Base-by-base conservation (phyloP, 2,797 vertebrate species). In the Falco columbarius region DNA sequence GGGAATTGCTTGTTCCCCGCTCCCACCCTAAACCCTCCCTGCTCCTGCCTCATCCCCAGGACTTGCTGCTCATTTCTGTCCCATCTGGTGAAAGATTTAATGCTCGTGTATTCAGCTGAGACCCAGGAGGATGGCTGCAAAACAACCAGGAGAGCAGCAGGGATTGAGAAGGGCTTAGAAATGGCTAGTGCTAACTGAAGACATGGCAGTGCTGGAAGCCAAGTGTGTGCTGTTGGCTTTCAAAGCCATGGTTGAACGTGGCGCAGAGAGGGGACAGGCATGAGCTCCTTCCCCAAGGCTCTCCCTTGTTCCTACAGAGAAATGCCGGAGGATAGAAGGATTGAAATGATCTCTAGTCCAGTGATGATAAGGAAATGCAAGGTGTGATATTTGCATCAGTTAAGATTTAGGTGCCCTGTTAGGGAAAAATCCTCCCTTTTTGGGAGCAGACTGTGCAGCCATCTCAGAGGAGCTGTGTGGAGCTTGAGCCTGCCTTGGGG, bases 21-120 rank as follows among this genome's bases (percentile, higher is more conserved):
- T 27, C 15, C 32, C 36, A 4, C 42, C 59, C 38, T 2, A 36
- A 56, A 18, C 75, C 46, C 23, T 79, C 49, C 67, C 19, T 7
- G n/a, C 12, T 38, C 70, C 56, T 1, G 1, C 44, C 77, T 65
- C 8, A 0, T 46, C 18, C 67, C n/a, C 0, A 2, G 23, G 29
- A 26, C 77, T 67, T 47, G 3, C 70, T 34, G 36, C 66, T 59
- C 44, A 4, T 34, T 71, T 30, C 62, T 6, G 0, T 24, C 66
- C 52, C 34, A 6, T 14, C 54, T 4, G 3, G 4, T 16, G 62
- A 46, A 67, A n/a, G 6, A 2, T 58, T 49, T 26, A 7, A 1
- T 7, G 34, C 56, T 71, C 7, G 0, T 5, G 23, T 14, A 9
- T 77, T n/a, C 74, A 7, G 24, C 19, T 27, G 59, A 9, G 54